Percentiles rank a stretch among this genome's conserved stretches.
phyloP scores from a whole-genome alignment of 2,888 invertebrate species.

The Xanthia icteritia region DNA sequence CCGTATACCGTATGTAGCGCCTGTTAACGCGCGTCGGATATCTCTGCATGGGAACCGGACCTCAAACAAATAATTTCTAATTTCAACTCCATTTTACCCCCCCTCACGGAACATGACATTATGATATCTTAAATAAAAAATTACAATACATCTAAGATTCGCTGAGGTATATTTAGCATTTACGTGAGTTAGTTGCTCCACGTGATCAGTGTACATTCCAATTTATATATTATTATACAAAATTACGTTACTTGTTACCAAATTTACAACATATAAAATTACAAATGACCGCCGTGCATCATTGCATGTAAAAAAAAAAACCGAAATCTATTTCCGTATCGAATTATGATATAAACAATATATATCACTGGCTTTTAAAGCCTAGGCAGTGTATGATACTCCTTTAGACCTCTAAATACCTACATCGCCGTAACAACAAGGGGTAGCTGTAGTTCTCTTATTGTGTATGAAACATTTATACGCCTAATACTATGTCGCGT shows the following conservation, averaged over 20 bases:
- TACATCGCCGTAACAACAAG: slow-evolving; percentile 28
- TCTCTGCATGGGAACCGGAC: slow-evolving; percentile 29
- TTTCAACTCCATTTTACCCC: slow-evolving; percentile 44
- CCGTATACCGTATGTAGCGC: slow-evolving; percentile 1
- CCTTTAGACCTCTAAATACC: slow-evolving; percentile 64
- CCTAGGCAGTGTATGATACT: slow-evolving; percentile 75
- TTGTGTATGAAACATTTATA: slow-evolving; percentile 56
- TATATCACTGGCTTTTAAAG: slow-evolving; percentile 77
- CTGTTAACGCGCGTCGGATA: slow-evolving; percentile 14
- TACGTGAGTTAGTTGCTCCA: slow-evolving; percentile 58
- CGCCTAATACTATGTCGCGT: slow-evolving; percentile 48
- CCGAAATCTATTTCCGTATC: slow-evolving; percentile 33
- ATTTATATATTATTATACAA: slow-evolving; percentile 49
- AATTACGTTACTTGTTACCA: slow-evolving; percentile 42
- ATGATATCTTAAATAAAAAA: slow-evolving; percentile 66
- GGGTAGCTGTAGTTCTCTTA: slow-evolving; percentile 37
- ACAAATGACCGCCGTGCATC: slow-evolving; percentile 51
- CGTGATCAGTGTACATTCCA: slow-evolving; percentile 77
- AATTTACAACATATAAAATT: slow-evolving; percentile 48
- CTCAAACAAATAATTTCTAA: slow-evolving; percentile 58
- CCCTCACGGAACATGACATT: slow-evolving; percentile 56
- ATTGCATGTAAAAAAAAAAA: slow-evolving; percentile 36
- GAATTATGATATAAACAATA: slow-evolving; percentile 49
- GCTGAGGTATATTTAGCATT: slow-evolving; percentile 69
- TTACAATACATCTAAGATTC: slow-evolving; percentile 69